phyloP scores from a whole-genome alignment of 1,140 invertebrate genomes.

The Zaprionus ghesquierei region DNA sequence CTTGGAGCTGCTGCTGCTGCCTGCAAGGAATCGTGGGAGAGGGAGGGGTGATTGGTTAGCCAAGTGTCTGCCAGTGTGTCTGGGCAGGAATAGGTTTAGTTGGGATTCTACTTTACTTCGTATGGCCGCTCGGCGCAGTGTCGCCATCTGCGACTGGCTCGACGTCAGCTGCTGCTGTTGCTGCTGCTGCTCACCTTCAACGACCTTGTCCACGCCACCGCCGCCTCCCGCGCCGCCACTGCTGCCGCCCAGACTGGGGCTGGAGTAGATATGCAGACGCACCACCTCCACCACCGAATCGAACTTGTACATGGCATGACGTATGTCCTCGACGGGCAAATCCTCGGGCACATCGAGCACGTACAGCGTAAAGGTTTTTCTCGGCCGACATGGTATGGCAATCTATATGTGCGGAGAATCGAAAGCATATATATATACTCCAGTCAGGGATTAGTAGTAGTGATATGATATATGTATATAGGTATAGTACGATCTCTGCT shows the following conservation, averaged over 20 bases:
- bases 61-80: background rate
- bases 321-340: slow-evolving; percentile 91
- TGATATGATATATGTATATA: background rate
- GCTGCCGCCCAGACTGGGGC: slow-evolving; percentile 65
- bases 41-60: background rate
- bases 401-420: slow-evolving; percentile 85
- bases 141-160: slow-evolving; percentile 56
- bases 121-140: slow-evolving; percentile 63
- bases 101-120: slow-evolving; percentile 65
- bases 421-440: background rate
- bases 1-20: slow-evolving; percentile 55
- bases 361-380: slow-evolving; percentile 91
- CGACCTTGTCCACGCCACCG: slow-evolving; percentile 57
- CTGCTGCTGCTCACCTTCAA: slow-evolving; percentile 66
- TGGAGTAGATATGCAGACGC: slow-evolving; percentile 84
- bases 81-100: slow-evolving; percentile 21
- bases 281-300: slow-evolving; percentile 90
- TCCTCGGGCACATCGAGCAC: slow-evolving; percentile 92
- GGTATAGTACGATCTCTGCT: background rate
- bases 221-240: slow-evolving; percentile 4
- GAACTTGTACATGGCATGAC: slow-evolving; percentile 91
- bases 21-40: too few relatives aligned
- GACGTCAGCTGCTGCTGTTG: slow-evolving; percentile 31
- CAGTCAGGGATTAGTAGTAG: background rate
- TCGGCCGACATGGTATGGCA: slow-evolving; percentile 91